Evolutionary conservation across 1,140 invertebrate genomes (phyloP), one percentile per base, ranked within the genome.

Genomic region (Trichonephila clavata): DNA sequence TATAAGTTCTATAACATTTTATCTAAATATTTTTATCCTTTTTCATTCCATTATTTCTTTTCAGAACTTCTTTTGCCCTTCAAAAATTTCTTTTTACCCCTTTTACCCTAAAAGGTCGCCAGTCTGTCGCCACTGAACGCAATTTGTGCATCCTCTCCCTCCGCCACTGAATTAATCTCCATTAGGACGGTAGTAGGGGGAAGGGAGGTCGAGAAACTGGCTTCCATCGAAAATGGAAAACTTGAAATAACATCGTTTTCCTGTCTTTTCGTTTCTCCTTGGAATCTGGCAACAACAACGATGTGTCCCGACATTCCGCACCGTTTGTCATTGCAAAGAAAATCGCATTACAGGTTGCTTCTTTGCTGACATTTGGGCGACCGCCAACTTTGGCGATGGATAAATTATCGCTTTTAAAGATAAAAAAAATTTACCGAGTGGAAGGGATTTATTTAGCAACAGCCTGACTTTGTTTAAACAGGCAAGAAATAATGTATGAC

Each of bases 261-360:
- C 60, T 92, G 90, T 92, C 90, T 84, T 84, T 90, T 88, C 27
- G 32, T 21, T 68, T 88, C 61, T 39, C 61, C 86, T 39, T 27
- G 50, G 77, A 92, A 92, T 92, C 90, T 92, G 90, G 90, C 90
- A 92, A 68, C 90, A 92, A 84, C 90, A 92, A 80, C 71, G 71
- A 68, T 32, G 43, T 50, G 32, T 84, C 90, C 18, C 68, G 57
- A n/a, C 90, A 60, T 90, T 84, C 90, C 80, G 27, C 39, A 59
- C 81, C 80, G 90, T 92, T 92, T 92, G 90, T 92, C 90, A 92
- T 65, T 63, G 59, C 90, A 84, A 92, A 84, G 90, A 92, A 77
- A 92, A 92, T 92, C 90, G 27, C 81, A 92, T 92, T 92, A 84
- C 77, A 61, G 77, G 80, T 92, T 92, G 90, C 90, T 57, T 63